A percentile compares a stretch with the other conserved stretches of the same genome.
phyloP scores from a whole-genome alignment of 2,113 vertebrate genomes.

The Megalops atlanticus region DNA sequence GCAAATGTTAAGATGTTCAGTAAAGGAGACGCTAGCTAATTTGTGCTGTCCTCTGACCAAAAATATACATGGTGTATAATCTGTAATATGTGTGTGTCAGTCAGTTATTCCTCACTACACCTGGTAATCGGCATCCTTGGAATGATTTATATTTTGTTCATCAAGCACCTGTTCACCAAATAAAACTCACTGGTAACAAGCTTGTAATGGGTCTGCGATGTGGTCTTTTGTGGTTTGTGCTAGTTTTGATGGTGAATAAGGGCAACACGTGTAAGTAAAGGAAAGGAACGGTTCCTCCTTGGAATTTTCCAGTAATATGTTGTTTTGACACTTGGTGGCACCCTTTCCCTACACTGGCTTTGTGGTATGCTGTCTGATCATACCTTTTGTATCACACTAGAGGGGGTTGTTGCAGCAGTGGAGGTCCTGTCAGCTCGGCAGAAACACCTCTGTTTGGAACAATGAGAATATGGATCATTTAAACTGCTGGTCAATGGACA shows the following conservation, averaged over 20 bases:
- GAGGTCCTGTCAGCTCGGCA: no score
- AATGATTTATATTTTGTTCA: neutral
- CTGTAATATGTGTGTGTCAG: neutral
- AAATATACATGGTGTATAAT: neutral
- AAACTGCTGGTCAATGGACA: no score
- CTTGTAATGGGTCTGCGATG: neutral
- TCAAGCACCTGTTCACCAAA: neutral
- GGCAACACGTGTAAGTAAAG: neutral
- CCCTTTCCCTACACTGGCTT: neutral
- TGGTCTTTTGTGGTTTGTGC: neutral
- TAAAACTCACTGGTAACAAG: neutral
- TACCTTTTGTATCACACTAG: constrained; percentile 32
- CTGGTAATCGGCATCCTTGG: neutral
- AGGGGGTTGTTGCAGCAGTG: constrained; percentile 23
- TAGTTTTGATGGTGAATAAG: neutral
- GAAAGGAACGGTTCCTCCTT: neutral
- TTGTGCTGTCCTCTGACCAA: neutral
- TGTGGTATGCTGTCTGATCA: neutral
- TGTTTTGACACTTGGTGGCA: constrained; percentile 39
- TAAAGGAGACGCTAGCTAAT: neutral
- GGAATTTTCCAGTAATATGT: neutral
- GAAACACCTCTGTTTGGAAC: no score
- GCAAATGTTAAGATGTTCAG: neutral
- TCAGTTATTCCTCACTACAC: neutral
- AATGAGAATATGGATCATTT: no score